These are phyloP conservation scores for Crax fasciolata DNA, from an alignment of 2,797 vertebrate species.

Conservation along the genomic window DNA sequence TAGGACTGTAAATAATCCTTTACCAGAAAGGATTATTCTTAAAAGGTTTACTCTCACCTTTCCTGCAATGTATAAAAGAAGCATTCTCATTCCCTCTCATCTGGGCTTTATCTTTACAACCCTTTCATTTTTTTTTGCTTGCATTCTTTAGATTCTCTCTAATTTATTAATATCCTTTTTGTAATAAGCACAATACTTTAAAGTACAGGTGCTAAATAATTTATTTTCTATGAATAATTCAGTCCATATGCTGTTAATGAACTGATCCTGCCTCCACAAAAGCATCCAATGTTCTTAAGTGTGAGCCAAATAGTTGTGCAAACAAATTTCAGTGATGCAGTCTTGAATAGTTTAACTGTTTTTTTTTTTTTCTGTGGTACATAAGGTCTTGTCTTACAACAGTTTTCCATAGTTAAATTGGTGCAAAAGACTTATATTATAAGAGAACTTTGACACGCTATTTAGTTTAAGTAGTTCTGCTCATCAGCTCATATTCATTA, in stretches of 20 bases:
- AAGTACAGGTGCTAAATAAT: slow-evolving; percentile 59
- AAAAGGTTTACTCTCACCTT: slow-evolving; percentile 15
- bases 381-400: neutral
- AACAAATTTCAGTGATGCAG: slow-evolving; percentile 2
- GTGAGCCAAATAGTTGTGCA: slow-evolving; percentile 23
- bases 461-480: neutral
- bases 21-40: slow-evolving; percentile 16
- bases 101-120: slow-evolving; percentile 34
- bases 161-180: slow-evolving; percentile 57
- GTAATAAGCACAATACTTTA: slow-evolving; percentile 49
- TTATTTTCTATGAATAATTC: slow-evolving; percentile 68
- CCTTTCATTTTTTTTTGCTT: slow-evolving; percentile 36
- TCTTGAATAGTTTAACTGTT: neutral
- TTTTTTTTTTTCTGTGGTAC: neutral
- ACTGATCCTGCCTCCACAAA: neutral
- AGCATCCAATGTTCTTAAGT: neutral
- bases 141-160: slow-evolving; percentile 24
- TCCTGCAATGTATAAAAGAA: neutral
- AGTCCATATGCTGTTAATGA: slow-evolving; percentile 25
- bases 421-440: neutral
- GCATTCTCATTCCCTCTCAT: neutral
- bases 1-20: slow-evolving; percentile 9
- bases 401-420: neutral
- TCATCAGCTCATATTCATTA: neutral
- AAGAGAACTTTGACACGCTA: neutral